These are phyloP conservation scores for Carabus problematicus DNA, from an alignment of 2,888 invertebrate species.

Conservation along the genomic window DNA sequence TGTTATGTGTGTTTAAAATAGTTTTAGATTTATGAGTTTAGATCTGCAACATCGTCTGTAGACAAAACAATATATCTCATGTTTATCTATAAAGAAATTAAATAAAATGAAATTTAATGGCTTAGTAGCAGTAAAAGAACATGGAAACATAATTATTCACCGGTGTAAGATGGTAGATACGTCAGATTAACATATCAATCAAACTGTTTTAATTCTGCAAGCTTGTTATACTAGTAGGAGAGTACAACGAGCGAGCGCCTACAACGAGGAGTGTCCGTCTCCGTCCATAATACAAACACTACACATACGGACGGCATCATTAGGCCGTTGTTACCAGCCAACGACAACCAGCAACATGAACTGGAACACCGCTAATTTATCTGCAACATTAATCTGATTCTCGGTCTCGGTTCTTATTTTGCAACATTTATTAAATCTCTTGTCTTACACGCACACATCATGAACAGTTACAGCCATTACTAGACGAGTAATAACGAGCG, in stretches of 20 bases:
- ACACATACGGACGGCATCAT: slow-evolving; percentile 13
- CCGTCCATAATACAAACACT: slow-evolving; percentile 11
- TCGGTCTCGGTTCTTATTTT: slow-evolving; percentile 28
- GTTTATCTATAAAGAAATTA: neutral
- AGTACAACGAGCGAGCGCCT: slow-evolving; percentile 1
- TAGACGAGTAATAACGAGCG: slow-evolving; percentile 1
- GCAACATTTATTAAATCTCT: slow-evolving; percentile 20
- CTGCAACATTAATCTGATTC: slow-evolving; percentile 33
- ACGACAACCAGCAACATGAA: slow-evolving; percentile 1
- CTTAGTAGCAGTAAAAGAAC: slow-evolving; percentile 17
- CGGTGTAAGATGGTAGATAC: slow-evolving; percentile 34
- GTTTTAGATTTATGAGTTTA: neutral
- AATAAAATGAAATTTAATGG: neutral
- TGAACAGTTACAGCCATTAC: slow-evolving; percentile 36
- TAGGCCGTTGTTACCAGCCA: slow-evolving; percentile 8
- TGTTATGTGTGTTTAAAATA: neutral
- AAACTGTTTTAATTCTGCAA: slow-evolving; percentile 33
- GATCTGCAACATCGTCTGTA: neutral
- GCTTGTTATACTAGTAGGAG: slow-evolving; percentile 23
- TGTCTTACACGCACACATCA: slow-evolving; percentile 19
- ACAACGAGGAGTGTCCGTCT: slow-evolving; percentile 34
- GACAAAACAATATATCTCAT: neutral
- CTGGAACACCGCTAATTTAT: slow-evolving; percentile 40
- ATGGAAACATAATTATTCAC: slow-evolving; percentile 23
- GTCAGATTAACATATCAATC: slow-evolving; percentile 43